Evolutionary conservation across 2,888 invertebrate species (phyloP).

Genomic region (Tenthredo mesomela): DNA sequence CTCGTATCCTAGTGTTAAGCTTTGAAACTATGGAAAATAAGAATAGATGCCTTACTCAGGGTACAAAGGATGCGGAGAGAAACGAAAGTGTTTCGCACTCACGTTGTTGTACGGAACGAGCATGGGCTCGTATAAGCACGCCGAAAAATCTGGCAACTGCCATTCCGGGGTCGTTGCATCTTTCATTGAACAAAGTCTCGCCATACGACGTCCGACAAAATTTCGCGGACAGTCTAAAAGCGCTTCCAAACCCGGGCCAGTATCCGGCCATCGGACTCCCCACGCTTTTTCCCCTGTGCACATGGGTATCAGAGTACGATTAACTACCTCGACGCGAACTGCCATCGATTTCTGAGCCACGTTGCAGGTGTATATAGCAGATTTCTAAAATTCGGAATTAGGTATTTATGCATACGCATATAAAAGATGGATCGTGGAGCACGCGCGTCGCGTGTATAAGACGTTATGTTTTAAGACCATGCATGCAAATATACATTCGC

Average conservation of each 20-base stretch:
- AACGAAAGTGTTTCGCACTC: conserved; percentile 63
- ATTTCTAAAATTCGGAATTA: conserved; percentile 81
- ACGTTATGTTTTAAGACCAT: neutral
- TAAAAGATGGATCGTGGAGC: neutral
- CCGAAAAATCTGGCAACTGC: conserved; percentile 88
- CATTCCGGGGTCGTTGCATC: conserved; percentile 85
- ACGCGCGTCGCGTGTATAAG: conserved; percentile 21
- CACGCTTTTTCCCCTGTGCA: conserved; percentile 82
- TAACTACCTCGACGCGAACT: conserved; percentile 84
- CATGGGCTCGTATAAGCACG: conserved; percentile 85
- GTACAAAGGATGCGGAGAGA: neutral
- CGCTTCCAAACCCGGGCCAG: conserved; percentile 87
- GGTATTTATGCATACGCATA: neutral
- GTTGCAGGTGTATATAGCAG: conserved; percentile 88
- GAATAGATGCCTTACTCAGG: conserved; percentile 28
- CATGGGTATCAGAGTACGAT: conserved; percentile 81
- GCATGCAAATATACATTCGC: neutral
- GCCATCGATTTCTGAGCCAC: conserved; percentile 83
- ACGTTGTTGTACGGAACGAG: conserved; percentile 84
- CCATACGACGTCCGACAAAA: conserved; percentile 70
- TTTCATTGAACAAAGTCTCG: conserved; percentile 81
- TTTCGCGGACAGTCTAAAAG: conserved; percentile 82
- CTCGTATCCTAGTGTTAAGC: conserved; percentile 83
- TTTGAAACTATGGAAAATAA: conserved; percentile 77
- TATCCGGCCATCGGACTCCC: conserved; percentile 83